Evolutionary conservation across 2,797 vertebrate species (phyloP).

Genomic region (Chiloscyllium punctatum): DNA sequence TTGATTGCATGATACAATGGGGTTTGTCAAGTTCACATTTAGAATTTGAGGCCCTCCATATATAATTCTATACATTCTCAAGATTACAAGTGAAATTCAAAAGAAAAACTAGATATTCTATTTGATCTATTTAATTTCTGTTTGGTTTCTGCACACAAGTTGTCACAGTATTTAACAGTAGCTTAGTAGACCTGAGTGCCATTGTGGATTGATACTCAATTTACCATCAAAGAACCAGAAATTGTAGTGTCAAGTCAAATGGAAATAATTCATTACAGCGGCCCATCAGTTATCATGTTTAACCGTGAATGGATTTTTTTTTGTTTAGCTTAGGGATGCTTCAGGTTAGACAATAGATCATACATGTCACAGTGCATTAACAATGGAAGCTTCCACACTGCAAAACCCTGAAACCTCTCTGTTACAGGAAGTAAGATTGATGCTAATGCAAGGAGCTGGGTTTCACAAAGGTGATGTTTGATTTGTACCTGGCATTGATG

Average conservation of each 20-base stretch:
- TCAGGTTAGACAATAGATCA: not conserved
- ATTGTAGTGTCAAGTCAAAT: not conserved
- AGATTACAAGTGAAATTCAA: not conserved
- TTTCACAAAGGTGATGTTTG: not conserved
- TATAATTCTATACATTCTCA: not conserved
- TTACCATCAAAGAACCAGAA: not conserved
- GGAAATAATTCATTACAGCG: not conserved
- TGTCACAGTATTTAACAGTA: not conserved
- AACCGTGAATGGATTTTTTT: not conserved
- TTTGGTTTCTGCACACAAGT: not conserved
- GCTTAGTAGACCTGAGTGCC: not conserved
- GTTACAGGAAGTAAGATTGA: not conserved
- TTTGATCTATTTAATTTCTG: not conserved
- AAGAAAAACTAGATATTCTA: not conserved
- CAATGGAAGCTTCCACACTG: not conserved
- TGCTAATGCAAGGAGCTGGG: not conserved
- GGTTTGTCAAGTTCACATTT: not conserved
- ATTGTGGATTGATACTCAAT: not conserved
- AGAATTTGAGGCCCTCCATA: not conserved
- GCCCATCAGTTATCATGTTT: not conserved
- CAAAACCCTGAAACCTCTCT: not conserved
- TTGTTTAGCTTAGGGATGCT: not conserved
- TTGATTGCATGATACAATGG: not conserved
- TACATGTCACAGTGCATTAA: not conserved
- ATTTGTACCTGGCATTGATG: not conserved